Conservation (phyloP, 53 echinoderm and acorn worm species). For the Holothuria scabra region DNA sequence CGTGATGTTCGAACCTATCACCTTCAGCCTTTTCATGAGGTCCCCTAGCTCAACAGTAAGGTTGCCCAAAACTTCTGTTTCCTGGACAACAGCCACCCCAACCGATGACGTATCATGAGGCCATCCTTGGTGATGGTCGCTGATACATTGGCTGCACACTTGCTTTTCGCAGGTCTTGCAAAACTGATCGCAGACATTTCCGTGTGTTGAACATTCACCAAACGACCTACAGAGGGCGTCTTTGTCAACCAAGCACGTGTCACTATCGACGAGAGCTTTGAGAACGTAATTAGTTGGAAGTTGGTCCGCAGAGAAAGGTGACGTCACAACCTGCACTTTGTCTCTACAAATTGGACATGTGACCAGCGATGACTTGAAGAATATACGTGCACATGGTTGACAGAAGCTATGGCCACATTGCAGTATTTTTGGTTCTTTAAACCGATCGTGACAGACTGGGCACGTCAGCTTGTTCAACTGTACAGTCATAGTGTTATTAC, state of each 20-base stretch:
- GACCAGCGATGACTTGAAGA: background rate
- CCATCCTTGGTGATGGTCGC: background rate
- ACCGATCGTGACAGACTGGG: background rate
- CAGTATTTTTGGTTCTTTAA: background rate
- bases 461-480: background rate
- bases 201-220: slow-evolving; percentile 6
- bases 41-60: background rate
- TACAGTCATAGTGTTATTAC: no score
- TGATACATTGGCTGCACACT: background rate
- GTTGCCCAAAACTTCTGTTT: background rate
- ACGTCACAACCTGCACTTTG: no score
- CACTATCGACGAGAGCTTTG: background rate
- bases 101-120: background rate
- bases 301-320: background rate
- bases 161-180: slow-evolving; percentile 3
- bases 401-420: slow-evolving; percentile 21
- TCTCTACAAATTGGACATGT: background rate
- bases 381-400: background rate
- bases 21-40: background rate
- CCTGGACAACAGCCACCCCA: background rate
- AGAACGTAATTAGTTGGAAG: slow-evolving; percentile 5
- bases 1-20: background rate
- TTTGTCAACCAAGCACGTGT: background rate
- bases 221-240: background rate
- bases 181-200: background rate